A percentile compares a stretch with the other conserved stretches of the same genome.
These are phyloP conservation scores for Apodemia mormo DNA, from an alignment of 2,888 invertebrate genomes.

Conservation along the genomic window DNA sequence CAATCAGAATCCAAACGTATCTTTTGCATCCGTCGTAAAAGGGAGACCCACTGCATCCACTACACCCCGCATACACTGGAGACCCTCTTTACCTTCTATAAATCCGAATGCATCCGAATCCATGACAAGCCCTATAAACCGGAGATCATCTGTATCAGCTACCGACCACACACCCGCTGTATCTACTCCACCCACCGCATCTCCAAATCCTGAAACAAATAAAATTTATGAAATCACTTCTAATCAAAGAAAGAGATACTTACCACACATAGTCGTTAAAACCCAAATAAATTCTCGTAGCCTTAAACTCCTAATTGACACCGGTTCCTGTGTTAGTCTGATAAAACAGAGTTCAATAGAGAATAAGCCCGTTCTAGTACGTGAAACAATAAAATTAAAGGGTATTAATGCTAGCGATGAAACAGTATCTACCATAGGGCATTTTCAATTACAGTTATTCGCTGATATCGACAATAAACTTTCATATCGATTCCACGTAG, in stretches of 20 bases:
- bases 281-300: neutral
- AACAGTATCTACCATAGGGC: neutral
- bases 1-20: too few relatives aligned
- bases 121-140: too few relatives aligned
- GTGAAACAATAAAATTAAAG: slow-evolving; percentile 21
- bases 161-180: neutral
- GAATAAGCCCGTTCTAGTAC: neutral
- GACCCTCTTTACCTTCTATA: too few relatives aligned
- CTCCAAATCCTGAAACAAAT: neutral
- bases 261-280: neutral
- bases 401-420: slow-evolving; percentile 23
- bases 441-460: neutral
- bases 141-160: neutral
- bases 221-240: neutral
- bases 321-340: neutral
- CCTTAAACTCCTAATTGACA: neutral
- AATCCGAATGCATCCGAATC: too few relatives aligned
- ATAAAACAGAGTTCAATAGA: neutral
- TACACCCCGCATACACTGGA: too few relatives aligned
- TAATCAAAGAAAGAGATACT: neutral
- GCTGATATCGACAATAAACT: too few relatives aligned
- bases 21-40: too few relatives aligned
- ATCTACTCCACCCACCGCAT: neutral
- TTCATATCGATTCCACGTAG: too few relatives aligned
- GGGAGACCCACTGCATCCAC: too few relatives aligned